Evolutionary conservation across 2,113 vertebrate genomes (phyloP), one percentile per base, ranked within the genome.

Genomic region (Sciurus niger): DNA sequence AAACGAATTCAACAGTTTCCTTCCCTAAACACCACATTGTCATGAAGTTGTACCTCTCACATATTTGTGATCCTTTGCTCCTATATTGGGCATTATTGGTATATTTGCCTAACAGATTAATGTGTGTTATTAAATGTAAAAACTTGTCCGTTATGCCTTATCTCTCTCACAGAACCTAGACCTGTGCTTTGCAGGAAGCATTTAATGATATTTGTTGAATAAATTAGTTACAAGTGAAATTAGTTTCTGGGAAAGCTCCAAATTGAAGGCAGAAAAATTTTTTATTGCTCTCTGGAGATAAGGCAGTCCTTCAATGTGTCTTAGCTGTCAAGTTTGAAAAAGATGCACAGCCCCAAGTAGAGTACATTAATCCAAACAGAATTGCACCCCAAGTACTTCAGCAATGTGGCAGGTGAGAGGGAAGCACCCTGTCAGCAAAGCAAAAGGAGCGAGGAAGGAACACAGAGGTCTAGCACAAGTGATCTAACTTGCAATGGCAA

Each of bases 221-320:
- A 84, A 96, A 92, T 92, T 63, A 94, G n/a, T 43, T 43, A 22
- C 84, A 74, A 80, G 40, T 82, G 60, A 94, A 87, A 96, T 89
- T 84, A 43, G 40, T 93, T 94, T 94, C 65, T 84, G 37, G 20
- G 37, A 43, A 84, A 89, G 60, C 84, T 96, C 55, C 85, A 93
- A 79, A 63, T 22, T 82, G 46, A 92, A 96, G n/a, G 58, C 46
- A 84, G 79, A 93, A 78, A 84, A 83, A 58, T 34, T 63, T 24
- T 28, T 24, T 6, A 77, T n/a, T 51, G 60, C 12, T 91, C 82
- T 94, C 86, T 9, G 7, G 74, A 76, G 65, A 58, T 74, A 74
- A 72, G 53, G 30, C 32, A 16, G 37, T 51, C n/a, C n/a, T 48
- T 51, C 55, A 32, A 12, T 1, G 2, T 46, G 63, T 46, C 40